A percentile compares a stretch with the other conserved stretches of the same genome.
Conservation (phyloP, 2,113 vertebrate genomes). For the Chlorocebus sabaeus region DNA sequence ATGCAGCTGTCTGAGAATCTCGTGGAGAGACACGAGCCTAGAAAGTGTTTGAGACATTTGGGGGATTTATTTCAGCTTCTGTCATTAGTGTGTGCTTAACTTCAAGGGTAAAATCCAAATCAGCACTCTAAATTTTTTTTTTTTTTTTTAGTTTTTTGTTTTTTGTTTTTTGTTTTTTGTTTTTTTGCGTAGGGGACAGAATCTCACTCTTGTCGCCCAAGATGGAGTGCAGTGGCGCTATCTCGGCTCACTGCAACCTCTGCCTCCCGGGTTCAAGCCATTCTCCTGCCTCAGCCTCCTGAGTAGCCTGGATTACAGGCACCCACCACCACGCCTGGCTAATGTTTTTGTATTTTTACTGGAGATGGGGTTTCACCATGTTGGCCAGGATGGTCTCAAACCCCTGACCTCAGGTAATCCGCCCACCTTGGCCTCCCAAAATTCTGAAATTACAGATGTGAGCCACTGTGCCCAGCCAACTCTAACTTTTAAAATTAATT, state of each 20-base stretch:
- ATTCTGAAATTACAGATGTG: background rate
- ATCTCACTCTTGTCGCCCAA: background rate
- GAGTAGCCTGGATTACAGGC: background rate
- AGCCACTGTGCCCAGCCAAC: background rate
- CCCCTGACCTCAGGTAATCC: background rate
- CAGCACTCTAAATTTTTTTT: background rate
- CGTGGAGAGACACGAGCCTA: fast-evolving
- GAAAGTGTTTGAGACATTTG: background rate
- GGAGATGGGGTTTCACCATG: background rate
- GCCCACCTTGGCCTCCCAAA: background rate
- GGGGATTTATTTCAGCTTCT: background rate
- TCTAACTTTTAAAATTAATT: background rate
- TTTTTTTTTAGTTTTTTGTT: background rate
- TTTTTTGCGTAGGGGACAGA: background rate
- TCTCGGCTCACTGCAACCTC: too few relatives aligned
- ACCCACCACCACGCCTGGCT: background rate
- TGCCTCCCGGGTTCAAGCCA: background rate
- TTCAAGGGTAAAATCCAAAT: background rate
- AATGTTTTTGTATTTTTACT: background rate
- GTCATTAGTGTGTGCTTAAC: too few relatives aligned
- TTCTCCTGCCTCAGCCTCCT: background rate
- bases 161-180: background rate
- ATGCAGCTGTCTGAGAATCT: fast-evolving
- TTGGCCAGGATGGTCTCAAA: background rate
- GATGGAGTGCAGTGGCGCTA: background rate